These are phyloP conservation scores for Spongilla lacustris DNA, from an alignment of 37 sponge, comb jelly and placozoan genomes.

Conservation along the genomic window DNA sequence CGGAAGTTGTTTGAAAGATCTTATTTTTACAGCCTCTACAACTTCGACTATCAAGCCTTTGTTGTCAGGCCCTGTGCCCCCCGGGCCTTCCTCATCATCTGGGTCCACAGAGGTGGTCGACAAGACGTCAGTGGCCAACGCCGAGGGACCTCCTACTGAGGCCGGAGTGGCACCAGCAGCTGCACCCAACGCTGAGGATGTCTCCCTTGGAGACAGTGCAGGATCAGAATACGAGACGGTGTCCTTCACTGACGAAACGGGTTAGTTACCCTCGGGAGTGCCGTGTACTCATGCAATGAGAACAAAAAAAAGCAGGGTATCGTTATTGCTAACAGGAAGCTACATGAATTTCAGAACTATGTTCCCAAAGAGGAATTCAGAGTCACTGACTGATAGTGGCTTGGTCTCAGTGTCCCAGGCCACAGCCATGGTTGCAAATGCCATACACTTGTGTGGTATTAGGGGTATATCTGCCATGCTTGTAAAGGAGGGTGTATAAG, in stretches of 20 bases:
- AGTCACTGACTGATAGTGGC: too few relatives aligned
- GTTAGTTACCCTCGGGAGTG: conserved; percentile 33
- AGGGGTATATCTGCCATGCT: too few relatives aligned
- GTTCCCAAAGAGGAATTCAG: too few relatives aligned
- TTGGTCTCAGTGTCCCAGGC: too few relatives aligned
- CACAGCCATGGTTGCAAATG: too few relatives aligned
- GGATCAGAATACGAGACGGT: conserved; percentile 65
- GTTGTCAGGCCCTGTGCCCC: too few relatives aligned
- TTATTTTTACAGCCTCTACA: neutral
- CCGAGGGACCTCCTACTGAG: neutral
- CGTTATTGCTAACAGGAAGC: too few relatives aligned
- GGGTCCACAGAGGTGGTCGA: neutral
- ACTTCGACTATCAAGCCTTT: neutral
- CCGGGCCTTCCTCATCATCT: neutral
- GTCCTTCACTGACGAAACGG: conserved; percentile 64
- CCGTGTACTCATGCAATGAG: too few relatives aligned
- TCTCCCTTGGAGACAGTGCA: conserved; percentile 53
- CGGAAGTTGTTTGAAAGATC: neutral
- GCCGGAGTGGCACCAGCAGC: neutral
- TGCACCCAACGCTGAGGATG: neutral
- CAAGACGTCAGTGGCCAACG: neutral
- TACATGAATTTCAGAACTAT: too few relatives aligned
- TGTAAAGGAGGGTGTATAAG: too few relatives aligned
- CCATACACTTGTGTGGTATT: too few relatives aligned
- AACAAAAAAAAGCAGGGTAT: neutral